Base-by-base conservation (phyloP, 2,797 vertebrate species). In the Echiichthys vipera region DNA sequence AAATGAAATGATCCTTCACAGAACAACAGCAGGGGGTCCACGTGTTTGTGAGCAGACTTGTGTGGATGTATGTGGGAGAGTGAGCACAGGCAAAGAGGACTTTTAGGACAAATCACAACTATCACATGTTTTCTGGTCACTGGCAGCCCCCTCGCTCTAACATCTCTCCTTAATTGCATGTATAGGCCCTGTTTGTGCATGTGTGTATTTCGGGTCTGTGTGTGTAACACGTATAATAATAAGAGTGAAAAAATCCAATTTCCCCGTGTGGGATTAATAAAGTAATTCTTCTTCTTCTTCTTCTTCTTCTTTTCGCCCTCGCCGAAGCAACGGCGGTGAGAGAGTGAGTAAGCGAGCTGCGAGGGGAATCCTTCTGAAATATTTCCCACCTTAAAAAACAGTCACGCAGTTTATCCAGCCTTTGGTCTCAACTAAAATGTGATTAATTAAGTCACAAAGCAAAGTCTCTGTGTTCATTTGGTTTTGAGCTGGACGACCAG, bases 331-430 rank as follows among this genome's bases (percentile, higher is more conserved):
- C n/a, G n/a, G n/a, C n/a, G n/a, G n/a, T n/a, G n/a, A 22, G 29
- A 56, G 54, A 20, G 56, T 17, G 66, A 63, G 39, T 4, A 50
- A 40, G 40, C 47, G 45, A 45, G 25, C 37, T 59, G 20, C 20
- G 49, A 65, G 42, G 51, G 7, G 9, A 34, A 61, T 30, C 10
- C 30, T 7, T 49, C 17, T 54, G n/a, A 77, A 77, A 67, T 71
- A 58, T 78, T 77, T 47, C 83, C 39, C 29, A 20, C 46, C 50
- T 22, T 5, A 12, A 51, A 49, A 59, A 63, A 63, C 22, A 25
- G 15, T 5, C 17, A 32, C 13, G 15, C 12, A 32, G 12, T 56
- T 17, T 18, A 47, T 65, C 43, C 30, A 46, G 30, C 46, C n/a
- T 65, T 9, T 25, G 45, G 63, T 65, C 12, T 22, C 2, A 66